A percentile compares a stretch with the other conserved stretches of the same genome.
phyloP scores from a whole-genome alignment of 2,888 invertebrate species.

The Hyles lineata region DNA sequence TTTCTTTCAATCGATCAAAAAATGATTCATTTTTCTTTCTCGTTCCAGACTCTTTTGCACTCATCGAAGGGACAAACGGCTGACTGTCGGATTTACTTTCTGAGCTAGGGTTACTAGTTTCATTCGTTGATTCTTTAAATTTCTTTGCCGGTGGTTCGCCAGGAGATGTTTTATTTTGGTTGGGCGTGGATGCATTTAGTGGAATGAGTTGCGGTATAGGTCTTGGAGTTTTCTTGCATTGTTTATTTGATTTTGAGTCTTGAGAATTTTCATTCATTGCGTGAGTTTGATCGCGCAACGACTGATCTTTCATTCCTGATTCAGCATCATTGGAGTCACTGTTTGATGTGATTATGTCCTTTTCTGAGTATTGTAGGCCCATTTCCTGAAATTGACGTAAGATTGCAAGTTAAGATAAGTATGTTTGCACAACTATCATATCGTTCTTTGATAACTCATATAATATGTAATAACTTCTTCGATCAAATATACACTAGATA shows the following conservation, averaged over 20 bases:
- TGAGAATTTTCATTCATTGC: constrained; percentile 58
- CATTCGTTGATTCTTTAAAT: constrained; percentile 67
- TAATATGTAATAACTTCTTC: neutral
- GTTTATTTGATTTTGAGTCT: constrained; percentile 63
- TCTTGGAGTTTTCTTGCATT: constrained; percentile 74
- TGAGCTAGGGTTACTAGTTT: constrained; percentile 35
- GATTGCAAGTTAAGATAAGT: constrained; percentile 6
- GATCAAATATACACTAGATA: no score
- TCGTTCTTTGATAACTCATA: neutral
- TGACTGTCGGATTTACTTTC: constrained; percentile 44
- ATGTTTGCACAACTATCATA: neutral
- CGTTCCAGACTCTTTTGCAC: constrained; percentile 60
- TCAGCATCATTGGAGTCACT: constrained; percentile 78
- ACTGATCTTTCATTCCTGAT: constrained; percentile 54
- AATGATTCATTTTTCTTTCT: constrained; percentile 90
- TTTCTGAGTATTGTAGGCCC: constrained; percentile 70
- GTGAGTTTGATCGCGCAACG: constrained; percentile 53
- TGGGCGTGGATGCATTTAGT: constrained; percentile 81
- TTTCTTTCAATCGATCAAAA: constrained; percentile 92
- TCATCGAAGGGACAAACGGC: constrained; percentile 64
- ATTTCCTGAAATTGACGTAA: constrained; percentile 73
- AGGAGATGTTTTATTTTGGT: constrained; percentile 65
- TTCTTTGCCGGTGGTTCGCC: constrained; percentile 78
- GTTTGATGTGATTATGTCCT: constrained; percentile 71
- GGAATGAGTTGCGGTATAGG: constrained; percentile 92